A percentile compares a stretch with the other conserved stretches of the same genome.
phyloP scores from a whole-genome alignment of 2,113 vertebrate species.

The Eptesicus fuscus region DNA sequence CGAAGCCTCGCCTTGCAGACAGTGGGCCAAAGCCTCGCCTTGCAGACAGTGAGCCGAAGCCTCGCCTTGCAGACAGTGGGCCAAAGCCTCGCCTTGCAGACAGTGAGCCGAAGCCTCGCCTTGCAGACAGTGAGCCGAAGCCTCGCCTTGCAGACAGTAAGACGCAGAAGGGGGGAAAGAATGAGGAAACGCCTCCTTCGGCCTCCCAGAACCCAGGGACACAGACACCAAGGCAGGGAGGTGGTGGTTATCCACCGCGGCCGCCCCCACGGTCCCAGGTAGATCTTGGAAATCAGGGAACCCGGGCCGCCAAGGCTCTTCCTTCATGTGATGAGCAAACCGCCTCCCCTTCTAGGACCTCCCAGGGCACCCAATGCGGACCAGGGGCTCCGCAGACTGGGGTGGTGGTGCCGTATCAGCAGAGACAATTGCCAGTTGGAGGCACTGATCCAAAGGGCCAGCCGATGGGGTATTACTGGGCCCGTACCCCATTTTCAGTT shows the following conservation, averaged over 20 bases:
- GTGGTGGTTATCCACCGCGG: background rate
- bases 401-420: background rate
- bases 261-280: accelerated
- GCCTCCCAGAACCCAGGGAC: background rate
- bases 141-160: background rate
- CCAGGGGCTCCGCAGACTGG: too few species aligned
- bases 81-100: too few species aligned
- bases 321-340: background rate
- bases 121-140: too few species aligned
- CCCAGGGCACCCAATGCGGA: background rate
- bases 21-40: too few species aligned
- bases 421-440: background rate
- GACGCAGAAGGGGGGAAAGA: background rate
- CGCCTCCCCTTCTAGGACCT: background rate
- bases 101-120: too few species aligned
- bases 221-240: background rate
- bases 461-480: background rate
- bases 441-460: too few species aligned
- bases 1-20: too few species aligned
- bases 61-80: too few species aligned
- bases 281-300: background rate
- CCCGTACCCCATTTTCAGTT: background rate
- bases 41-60: too few species aligned
- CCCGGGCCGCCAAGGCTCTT: background rate
- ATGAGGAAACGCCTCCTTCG: background rate